Evolutionary conservation across 2,888 invertebrate species (phyloP), one percentile per base, ranked within the genome.

Genomic region (Papilio gigon): DNA sequence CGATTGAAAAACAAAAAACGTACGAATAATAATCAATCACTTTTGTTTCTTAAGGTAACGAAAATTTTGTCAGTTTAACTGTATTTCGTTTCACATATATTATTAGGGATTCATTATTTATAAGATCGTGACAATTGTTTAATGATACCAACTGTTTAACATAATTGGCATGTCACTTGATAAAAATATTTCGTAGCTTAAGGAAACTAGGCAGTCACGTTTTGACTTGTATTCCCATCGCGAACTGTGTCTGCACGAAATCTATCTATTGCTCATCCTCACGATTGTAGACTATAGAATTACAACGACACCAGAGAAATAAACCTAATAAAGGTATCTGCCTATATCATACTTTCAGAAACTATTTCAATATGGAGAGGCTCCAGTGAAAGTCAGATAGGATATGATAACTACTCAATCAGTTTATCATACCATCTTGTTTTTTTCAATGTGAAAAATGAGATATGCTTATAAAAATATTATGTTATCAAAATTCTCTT

Each of bases 161-260:
- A 70, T 65, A 65, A 65, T 66, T 47, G 35, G 25, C 47, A 22
- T 30, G 47, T 17, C 17, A 50, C 47, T 27, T 60, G 50, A 60
- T 22, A 14, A 44, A 59, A 42, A 71, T 62, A 59, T 67, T 73
- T 70, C 68, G 73, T 76, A 72, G 73, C 68, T 72, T 74, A 77
- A 70, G 71, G 53, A 59, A 70, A 35, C 65, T 72, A 71, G 71
- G 71, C 66, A 72, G 74, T 78, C 79, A 79, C 79, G 79, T 73
- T 74, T 74, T 53, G 17, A 68, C 62, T 62, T 68, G 64, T 68
- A 70, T 78, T 78, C 80, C 74, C 77, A 78, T 73, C 70, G 62
- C 60, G 30, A 42, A 35, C 17, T 4, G 50, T 37, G 50, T 40
- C 27, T 20, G 66, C 64, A 68, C 68, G 64, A 68, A 68, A 33